Percentiles rank a stretch among this genome's conserved stretches.
phyloP scores from a whole-genome alignment of 2,797 vertebrate species.

The Graptemys geographica region DNA sequence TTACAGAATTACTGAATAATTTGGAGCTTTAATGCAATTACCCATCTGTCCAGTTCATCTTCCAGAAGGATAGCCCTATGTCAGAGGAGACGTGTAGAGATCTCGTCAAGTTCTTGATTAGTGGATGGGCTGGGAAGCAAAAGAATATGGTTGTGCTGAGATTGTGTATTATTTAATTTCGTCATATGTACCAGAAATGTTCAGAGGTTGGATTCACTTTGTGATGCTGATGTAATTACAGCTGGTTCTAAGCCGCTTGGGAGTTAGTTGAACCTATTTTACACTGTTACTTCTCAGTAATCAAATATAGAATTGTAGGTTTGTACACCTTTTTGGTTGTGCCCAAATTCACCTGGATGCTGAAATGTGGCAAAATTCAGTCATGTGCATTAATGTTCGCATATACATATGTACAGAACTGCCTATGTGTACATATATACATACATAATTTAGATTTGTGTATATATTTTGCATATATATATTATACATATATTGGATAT shows the following conservation, averaged over 20 bases:
- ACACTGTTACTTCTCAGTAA: neutral
- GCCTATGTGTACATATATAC: slow-evolving; percentile 79
- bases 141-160: neutral
- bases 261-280: slow-evolving; percentile 29
- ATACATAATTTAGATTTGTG: slow-evolving; percentile 70
- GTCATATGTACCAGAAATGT: slow-evolving; percentile 21
- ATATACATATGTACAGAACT: slow-evolving; percentile 75
- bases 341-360: slow-evolving; percentile 35
- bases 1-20: neutral
- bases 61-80: neutral
- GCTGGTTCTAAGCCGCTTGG: slow-evolving; percentile 31
- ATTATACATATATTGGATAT: slow-evolving; percentile 16
- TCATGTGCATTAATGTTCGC: slow-evolving; percentile 32
- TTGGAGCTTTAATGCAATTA: slow-evolving; percentile 10
- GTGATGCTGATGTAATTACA: neutral
- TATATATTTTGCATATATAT: slow-evolving; percentile 80
- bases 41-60: neutral
- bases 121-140: neutral
- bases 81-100: neutral
- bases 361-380: slow-evolving; percentile 38
- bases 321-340: slow-evolving; percentile 48
- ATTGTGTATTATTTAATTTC: neutral
- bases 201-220: neutral
- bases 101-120: neutral
- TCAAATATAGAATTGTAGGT: slow-evolving; percentile 28